Evolutionary conservation across 2,113 vertebrate genomes (phyloP).

Genomic region (Pelecanus crispus): DNA sequence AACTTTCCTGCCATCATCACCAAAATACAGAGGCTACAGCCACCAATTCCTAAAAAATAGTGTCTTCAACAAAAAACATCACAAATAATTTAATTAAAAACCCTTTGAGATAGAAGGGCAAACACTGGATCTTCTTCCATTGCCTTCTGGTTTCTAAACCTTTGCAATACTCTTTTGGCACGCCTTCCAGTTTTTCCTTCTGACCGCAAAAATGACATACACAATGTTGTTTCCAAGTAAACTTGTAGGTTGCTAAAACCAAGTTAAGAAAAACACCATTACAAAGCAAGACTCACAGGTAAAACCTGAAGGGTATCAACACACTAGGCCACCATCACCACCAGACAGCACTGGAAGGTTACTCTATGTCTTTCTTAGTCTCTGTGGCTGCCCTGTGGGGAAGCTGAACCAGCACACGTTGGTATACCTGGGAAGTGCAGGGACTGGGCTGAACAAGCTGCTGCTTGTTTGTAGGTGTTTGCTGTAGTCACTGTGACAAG

Average conservation of each 20-base stretch:
- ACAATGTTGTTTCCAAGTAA: not conserved
- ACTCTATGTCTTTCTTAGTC: not conserved
- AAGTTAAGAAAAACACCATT: not conserved
- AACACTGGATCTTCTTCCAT: not conserved
- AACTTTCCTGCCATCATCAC: not conserved
- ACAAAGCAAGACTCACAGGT: not conserved
- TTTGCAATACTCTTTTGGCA: not conserved
- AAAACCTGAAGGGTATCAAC: not conserved
- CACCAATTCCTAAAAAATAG: not conserved
- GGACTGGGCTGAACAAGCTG: not conserved
- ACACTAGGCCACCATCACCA: not conserved
- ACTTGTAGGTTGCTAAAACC: not conserved
- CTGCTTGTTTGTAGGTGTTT: not conserved
- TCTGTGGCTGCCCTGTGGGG: not conserved
- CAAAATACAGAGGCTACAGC: not conserved
- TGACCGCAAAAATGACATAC: not conserved
- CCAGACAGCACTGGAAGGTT: not conserved
- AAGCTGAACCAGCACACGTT: accelerated
- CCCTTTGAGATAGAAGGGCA: not conserved
- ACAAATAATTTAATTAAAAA: not conserved
- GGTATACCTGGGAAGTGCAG: not conserved
- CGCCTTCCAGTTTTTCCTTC: not conserved
- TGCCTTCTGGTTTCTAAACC: not conserved
- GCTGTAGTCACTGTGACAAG: not conserved
- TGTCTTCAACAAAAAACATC: not conserved